Base-by-base conservation (phyloP, 2,113 vertebrate genomes). In the Crypturellus undulatus region DNA sequence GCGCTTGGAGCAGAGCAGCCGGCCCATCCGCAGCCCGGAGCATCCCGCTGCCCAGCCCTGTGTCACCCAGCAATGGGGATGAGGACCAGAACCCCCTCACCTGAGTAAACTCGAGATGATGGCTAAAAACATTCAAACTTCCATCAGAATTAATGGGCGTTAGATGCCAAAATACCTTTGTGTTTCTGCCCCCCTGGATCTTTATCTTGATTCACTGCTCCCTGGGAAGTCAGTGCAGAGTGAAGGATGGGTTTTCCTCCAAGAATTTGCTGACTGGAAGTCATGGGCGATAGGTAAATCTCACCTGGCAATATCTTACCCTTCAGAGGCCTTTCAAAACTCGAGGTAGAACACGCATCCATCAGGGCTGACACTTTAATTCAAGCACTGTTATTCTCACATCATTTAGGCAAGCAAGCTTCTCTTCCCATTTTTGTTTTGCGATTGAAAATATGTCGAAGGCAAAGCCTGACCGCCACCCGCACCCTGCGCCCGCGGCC, bases 341-440 rank as follows among this genome's bases (percentile, higher is more conserved):
- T 69, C 79, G 3, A 76, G 71, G 38, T 3, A 91, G 87, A 92
- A 49, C 20, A 32, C 36, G 42, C 95, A 96, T 96, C 93, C 82
- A 81, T 96, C 95, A 96, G 90, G 76, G 79, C 91, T 88, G 96
- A 90, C 95, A 94, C 82, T 86, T 93, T 78, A 93, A 93, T 94
- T 91, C 93, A 47, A 89, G 89, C 75, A 67, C 47, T 26, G 65
- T 92, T 88, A 93, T 96, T 94, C 75, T 85, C 93, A 88, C 87
- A 88, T 93, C 92, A 71, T 88, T 94, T 94, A 91, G 79, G 60
- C 34, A 38, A 25, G n/a, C 49, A 11, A 28, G 42, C 60, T 32
- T 84, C 84, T 90, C 90, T 94, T 88, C 79, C 65, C 69, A 52
- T 72, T 94, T 95, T 76, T 91, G 94, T 90, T 94, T 75, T 65